These are phyloP conservation scores for Sarotherodon lohbergeri DNA, from an alignment of 2,113 vertebrate species.

Conservation along the genomic window DNA sequence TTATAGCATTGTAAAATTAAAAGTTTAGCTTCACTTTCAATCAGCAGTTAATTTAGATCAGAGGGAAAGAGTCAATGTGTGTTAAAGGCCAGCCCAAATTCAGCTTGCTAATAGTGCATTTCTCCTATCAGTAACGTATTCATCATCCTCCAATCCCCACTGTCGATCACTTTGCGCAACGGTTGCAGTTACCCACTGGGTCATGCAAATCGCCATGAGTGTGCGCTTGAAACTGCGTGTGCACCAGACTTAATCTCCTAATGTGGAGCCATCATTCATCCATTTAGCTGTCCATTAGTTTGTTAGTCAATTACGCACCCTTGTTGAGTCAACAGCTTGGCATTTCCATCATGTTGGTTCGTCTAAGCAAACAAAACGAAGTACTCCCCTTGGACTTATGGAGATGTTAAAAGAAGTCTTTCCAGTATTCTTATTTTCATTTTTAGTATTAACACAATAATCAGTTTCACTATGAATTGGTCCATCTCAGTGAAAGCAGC, in stretches of 20 bases:
- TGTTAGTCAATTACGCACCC: neutral
- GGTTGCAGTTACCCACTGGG: neutral
- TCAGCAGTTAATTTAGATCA: neutral
- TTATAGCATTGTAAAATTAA: neutral
- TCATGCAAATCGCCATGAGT: neutral
- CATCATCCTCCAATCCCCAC: neutral
- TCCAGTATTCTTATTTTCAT: neutral
- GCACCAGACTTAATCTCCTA: neutral
- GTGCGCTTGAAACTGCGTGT: neutral
- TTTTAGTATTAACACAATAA: neutral
- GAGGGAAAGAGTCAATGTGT: neutral
- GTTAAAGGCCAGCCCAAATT: neutral
- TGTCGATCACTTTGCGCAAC: neutral
- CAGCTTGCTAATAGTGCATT: neutral
- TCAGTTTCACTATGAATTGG: neutral
- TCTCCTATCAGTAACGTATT: neutral
- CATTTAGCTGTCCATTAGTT: neutral
- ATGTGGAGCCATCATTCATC: neutral
- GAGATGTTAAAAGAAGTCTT: neutral
- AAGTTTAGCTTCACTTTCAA: neutral
- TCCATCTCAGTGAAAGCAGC: neutral
- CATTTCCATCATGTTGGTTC: neutral
- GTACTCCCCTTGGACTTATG: neutral
- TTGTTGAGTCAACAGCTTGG: neutral
- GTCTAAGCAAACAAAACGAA: neutral